Base-by-base conservation (phyloP, 2,797 vertebrate genomes). In the Anas bahamensis region DNA sequence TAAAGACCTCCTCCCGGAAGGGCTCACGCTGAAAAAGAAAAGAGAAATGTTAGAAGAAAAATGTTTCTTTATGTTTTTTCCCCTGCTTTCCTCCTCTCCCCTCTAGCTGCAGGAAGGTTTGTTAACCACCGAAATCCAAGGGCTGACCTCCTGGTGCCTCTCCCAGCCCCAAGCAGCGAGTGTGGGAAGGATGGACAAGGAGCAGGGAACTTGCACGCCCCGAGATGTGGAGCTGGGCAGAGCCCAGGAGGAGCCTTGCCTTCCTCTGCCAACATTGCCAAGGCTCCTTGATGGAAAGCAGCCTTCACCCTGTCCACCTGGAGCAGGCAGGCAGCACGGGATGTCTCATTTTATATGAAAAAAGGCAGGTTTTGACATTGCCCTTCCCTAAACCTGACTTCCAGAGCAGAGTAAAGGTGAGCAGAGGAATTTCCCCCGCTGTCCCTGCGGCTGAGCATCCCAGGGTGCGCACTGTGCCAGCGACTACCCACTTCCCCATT, bases 1-100 rank as follows among this genome's bases (percentile, higher is more conserved):
- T 84, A 90, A 95, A 94, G 74, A 86, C 64, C 71, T 95, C 57
- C 42, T 89, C 83, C 89, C 4, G 9, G 76, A 94, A 94, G 73
- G 63, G 42, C 59, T 87, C 50, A 53, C 2, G 1, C 39, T 46
- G 59, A 69, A 83, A 70, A 68, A 86, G 37, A 75, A 65, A 31
- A 73, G 60, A 60, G 61, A 90, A 78, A 75, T 8, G 9, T 89
- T 72, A 83, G 33, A 78, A 52, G 42, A 83, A 93, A 90, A 79
- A 26, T 18, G 42, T 85, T 90, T 84, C 72, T 75, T 85, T 65
- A 22, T 59, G 8, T 39, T 46, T 88, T 78, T 78, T 74, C 63
- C 23, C 29, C 26, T 17, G 33, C 31, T 94, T 89, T 64, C 22
- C 50, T 76, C 21, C 39, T 69, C 44, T 41, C 9, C 13, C 55